Percentiles rank a stretch among this genome's conserved stretches.
Evolutionary conservation across 2,113 vertebrate genomes (phyloP).

Genomic region (Burhinus bistriatus): DNA sequence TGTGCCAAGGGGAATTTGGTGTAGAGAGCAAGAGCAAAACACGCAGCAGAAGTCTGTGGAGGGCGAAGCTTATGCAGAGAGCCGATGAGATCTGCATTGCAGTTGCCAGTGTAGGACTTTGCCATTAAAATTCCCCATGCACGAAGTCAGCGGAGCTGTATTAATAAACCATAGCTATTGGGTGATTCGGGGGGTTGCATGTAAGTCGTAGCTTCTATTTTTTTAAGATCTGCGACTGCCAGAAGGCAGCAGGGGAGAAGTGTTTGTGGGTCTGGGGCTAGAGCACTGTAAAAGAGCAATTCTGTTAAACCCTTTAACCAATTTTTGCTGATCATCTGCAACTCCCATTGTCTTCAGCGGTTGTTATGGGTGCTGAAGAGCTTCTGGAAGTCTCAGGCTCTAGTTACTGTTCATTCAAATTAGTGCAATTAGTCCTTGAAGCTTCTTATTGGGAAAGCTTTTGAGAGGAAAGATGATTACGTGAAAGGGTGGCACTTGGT

Average conservation of each 20-base stretch:
- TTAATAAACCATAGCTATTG: neutral
- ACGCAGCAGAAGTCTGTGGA: fast-evolving
- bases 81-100: neutral
- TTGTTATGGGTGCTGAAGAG: neutral
- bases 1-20: neutral
- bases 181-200: neutral
- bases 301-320: neutral
- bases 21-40: neutral
- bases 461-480: neutral
- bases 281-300: neutral
- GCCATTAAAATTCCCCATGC: neutral
- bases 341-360: neutral
- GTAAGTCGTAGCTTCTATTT: neutral
- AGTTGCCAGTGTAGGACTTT: neutral
- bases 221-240: neutral
- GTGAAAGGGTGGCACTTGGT: neutral
- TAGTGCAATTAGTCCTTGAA: neutral
- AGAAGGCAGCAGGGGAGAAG: neutral
- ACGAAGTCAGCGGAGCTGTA: neutral
- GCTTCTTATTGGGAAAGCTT: neutral
- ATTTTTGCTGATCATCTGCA: neutral
- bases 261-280: neutral
- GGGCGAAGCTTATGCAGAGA: neutral
- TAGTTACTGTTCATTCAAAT: neutral
- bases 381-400: neutral